phyloP scores from a whole-genome alignment of 2,113 vertebrate species.

The Aplodontia rufa region DNA sequence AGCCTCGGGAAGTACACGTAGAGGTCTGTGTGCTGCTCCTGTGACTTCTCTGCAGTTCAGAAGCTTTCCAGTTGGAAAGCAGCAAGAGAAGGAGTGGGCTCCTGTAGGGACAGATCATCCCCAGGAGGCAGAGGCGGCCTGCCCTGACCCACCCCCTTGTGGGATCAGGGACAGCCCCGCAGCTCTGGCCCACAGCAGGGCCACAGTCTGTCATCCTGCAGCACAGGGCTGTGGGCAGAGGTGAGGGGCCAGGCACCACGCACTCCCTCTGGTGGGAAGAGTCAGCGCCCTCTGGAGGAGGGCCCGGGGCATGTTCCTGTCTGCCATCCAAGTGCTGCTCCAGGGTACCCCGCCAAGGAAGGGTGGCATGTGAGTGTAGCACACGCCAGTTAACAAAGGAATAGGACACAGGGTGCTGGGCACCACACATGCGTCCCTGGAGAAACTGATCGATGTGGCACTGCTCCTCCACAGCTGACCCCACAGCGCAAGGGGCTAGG shows the following conservation, averaged over 20 bases:
- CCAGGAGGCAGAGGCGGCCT: neutral
- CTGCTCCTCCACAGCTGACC: neutral
- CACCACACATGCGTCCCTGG: neutral
- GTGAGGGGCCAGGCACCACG: neutral
- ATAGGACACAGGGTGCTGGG: neutral
- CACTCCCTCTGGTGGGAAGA: neutral
- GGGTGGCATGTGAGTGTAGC: neutral
- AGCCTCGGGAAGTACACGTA: too few species aligned
- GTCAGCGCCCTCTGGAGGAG: neutral
- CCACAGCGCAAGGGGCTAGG: neutral
- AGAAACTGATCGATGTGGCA: rapidly evolving
- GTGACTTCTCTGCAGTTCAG: neutral
- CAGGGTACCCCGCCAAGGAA: neutral
- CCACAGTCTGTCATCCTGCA: neutral
- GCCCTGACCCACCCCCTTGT: too few species aligned
- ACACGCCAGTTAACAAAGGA: rapidly evolving
- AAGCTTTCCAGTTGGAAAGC: neutral
- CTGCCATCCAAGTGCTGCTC: neutral
- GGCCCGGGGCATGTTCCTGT: too few species aligned
- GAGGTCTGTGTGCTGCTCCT: rapidly evolving
- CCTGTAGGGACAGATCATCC: neutral
- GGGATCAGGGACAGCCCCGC: neutral
- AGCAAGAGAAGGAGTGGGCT: too few species aligned
- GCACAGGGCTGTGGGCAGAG: rapidly evolving
- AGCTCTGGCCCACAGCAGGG: neutral